A percentile compares a stretch with the other conserved stretches of the same genome.
Conservation (phyloP, 2,888 invertebrate genomes). For the Oxyscelio sp. region DNA sequence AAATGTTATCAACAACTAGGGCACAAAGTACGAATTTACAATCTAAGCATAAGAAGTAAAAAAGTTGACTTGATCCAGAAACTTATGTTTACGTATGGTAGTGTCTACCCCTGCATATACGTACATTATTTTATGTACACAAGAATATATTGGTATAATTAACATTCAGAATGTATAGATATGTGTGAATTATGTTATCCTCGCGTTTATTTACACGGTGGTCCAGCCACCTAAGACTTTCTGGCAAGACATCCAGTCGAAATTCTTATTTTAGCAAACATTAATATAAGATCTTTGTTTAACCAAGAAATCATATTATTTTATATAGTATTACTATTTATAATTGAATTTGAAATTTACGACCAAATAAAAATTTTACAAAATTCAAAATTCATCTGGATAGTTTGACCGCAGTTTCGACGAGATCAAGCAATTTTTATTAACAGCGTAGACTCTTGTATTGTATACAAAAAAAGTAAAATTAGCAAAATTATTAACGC, state of each 20-base stretch:
- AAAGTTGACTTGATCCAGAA: slow-evolving; percentile 30
- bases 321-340: too few species aligned
- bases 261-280: slow-evolving; percentile 39
- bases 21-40: not conserved
- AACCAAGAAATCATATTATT: not conserved
- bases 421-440: slow-evolving; percentile 69
- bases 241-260: slow-evolving; percentile 61
- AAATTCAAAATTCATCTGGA: slow-evolving; percentile 47
- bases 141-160: slow-evolving; percentile 60
- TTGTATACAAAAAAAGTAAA: slow-evolving; percentile 42
- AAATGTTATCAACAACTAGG: slow-evolving; percentile 12
- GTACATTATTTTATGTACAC: slow-evolving; percentile 71
- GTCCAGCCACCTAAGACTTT: slow-evolving; percentile 74
- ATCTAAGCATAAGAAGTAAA: slow-evolving; percentile 41
- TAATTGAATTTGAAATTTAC: not conserved
- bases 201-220: slow-evolving; percentile 74
- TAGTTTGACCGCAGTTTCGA: slow-evolving; percentile 67
- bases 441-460: slow-evolving; percentile 44
- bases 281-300: not conserved
- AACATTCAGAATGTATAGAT: slow-evolving; percentile 62
- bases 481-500: slow-evolving; percentile 11
- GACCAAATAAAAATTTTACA: slow-evolving; percentile 1
- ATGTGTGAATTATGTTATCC: slow-evolving; percentile 62
- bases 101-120: slow-evolving; percentile 59
- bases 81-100: slow-evolving; percentile 6